phyloP scores from a whole-genome alignment of 2,113 vertebrate species.

The Micromys minutus region DNA sequence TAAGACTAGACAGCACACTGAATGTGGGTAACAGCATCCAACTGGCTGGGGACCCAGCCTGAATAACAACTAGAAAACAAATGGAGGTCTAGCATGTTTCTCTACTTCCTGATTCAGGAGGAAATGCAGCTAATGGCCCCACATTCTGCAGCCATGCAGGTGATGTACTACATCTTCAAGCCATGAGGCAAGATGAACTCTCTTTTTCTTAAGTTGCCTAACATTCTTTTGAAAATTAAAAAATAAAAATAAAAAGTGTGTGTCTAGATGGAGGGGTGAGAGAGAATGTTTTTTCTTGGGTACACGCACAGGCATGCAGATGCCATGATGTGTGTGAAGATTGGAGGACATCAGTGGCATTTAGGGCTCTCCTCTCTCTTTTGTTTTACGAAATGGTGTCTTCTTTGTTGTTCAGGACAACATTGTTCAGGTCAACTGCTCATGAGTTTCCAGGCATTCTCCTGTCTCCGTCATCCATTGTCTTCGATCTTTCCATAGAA shows the following conservation, averaged over 20 bases:
- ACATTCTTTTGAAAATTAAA: background rate
- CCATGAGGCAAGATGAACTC: background rate
- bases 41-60: background rate
- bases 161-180: background rate
- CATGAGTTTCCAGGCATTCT: background rate
- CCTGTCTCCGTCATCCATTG: background rate
- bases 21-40: background rate
- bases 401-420: background rate
- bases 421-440: background rate
- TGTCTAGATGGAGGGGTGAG: background rate
- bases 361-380: too few relatives aligned
- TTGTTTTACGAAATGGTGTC: background rate
- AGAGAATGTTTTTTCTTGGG: background rate
- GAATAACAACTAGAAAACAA: background rate
- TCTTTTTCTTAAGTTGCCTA: background rate
- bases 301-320: background rate
- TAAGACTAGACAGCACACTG: background rate
- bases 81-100: background rate
- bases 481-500: background rate
- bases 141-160: background rate
- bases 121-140: background rate
- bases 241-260: background rate
- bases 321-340: background rate
- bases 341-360: background rate
- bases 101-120: background rate